Conservation (phyloP, 2,113 vertebrate species). For the Leuciscus idus region DNA sequence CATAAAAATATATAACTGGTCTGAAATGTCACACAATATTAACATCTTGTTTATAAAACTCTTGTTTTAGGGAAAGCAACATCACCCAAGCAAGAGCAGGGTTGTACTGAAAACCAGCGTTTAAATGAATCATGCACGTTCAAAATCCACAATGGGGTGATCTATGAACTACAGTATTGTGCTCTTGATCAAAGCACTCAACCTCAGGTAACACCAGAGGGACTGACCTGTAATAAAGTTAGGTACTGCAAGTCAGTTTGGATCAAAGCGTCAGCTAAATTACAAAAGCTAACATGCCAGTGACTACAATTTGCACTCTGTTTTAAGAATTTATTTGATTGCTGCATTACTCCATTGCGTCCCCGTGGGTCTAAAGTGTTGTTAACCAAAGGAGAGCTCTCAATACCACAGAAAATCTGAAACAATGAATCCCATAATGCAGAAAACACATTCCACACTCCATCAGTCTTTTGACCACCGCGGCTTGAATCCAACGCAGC, state of each 20-base stretch:
- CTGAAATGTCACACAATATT: not conserved
- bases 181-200: conserved; percentile 24
- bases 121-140: not conserved
- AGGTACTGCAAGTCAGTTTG: conserved; percentile 2
- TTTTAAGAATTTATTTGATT: conserved; percentile 29
- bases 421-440: conserved; percentile 36
- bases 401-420: conserved; percentile 24
- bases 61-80: not conserved
- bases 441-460: conserved; percentile 40
- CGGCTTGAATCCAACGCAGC: conserved; percentile 28
- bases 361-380: conserved; percentile 8
- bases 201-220: not conserved
- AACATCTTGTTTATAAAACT: not conserved
- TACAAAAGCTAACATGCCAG: conserved; percentile 7
- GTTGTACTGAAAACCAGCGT: not conserved
- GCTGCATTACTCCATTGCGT: not conserved
- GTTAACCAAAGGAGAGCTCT: conserved; percentile 9
- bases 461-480: conserved; percentile 41
- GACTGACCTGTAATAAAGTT: conserved; percentile 12
- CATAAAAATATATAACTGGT: not conserved
- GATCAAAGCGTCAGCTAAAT: conserved; percentile 40
- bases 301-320: not conserved
- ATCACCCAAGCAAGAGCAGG: not conserved
- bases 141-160: not conserved
- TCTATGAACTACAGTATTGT: not conserved